These are phyloP conservation scores for Tragelaphus eurycerus DNA, from an alignment of 2,797 vertebrate species.

Conservation along the genomic window DNA sequence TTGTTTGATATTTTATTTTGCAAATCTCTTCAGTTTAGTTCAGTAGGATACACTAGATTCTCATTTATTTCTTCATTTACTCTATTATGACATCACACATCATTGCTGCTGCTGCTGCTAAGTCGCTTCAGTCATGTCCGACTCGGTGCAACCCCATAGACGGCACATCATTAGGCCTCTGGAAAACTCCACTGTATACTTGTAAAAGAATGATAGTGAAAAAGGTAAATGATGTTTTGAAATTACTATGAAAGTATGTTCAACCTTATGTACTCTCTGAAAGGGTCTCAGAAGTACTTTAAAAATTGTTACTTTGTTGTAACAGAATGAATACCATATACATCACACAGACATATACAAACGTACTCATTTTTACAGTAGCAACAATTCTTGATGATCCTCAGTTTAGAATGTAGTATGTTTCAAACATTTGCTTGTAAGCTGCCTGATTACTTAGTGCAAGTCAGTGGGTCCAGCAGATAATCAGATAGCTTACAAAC, in stretches of 20 bases:
- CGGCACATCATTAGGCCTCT: not conserved
- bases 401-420: constrained; percentile 3
- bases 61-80: not conserved
- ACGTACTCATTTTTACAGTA: not conserved
- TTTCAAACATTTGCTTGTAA: not conserved
- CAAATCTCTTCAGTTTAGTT: not conserved
- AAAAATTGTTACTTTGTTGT: not conserved
- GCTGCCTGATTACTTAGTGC: not conserved
- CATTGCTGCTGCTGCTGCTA: not conserved
- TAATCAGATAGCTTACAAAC: not conserved
- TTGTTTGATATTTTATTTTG: not conserved
- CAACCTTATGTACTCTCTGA: not conserved
- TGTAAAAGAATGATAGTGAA: not conserved
- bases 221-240: not conserved
- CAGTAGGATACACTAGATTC: not conserved
- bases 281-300: not conserved
- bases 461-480: not conserved
- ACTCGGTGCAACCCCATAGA: too few relatives aligned
- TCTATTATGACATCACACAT: not conserved
- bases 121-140: too few relatives aligned
- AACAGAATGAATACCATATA: not conserved
- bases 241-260: not conserved
- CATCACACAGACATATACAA: not conserved
- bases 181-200: not conserved
- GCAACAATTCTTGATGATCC: not conserved